Evolutionary conservation across 2,888 invertebrate species (phyloP).

Genomic region (Oithona nana): DNA sequence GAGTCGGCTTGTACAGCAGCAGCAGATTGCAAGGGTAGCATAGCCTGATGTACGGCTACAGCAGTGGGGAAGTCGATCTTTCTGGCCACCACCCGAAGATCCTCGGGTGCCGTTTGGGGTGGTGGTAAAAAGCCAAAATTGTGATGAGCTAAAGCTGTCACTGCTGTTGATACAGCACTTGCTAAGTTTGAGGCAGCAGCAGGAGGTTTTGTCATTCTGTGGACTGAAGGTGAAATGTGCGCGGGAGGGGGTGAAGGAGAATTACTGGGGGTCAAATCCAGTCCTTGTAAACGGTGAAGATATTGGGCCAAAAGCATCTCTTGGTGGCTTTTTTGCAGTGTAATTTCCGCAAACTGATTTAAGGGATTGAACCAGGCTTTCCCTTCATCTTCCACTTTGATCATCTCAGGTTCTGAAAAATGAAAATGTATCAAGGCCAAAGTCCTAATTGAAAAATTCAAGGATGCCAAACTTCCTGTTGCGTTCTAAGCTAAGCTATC

Average conservation of each 20-base stretch:
- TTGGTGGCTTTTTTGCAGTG: neutral
- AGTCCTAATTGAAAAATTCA: too few relatives aligned
- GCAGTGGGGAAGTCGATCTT: neutral
- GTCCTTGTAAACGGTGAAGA: neutral
- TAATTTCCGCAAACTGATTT: neutral
- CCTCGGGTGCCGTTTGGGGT: neutral
- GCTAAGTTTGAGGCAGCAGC: neutral
- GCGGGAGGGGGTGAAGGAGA: neutral
- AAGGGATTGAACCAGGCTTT: too few relatives aligned
- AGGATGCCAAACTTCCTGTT: too few relatives aligned
- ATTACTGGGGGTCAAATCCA: neutral
- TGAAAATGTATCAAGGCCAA: too few relatives aligned
- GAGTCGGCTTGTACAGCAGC: neutral
- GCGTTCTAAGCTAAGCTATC: too few relatives aligned
- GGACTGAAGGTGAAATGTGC: neutral
- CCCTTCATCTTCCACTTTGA: too few relatives aligned
- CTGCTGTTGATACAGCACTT: too few relatives aligned
- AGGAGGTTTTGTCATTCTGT: neutral
- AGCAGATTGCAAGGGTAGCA: too few relatives aligned
- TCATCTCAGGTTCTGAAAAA: too few relatives aligned
- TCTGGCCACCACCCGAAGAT: conserved; percentile 3
- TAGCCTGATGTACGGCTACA: neutral
- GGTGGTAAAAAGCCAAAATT: neutral
- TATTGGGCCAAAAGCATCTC: neutral
- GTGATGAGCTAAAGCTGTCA: too few relatives aligned